Base-by-base conservation (phyloP, 2,888 invertebrate genomes). In the Phortica magna region DNA sequence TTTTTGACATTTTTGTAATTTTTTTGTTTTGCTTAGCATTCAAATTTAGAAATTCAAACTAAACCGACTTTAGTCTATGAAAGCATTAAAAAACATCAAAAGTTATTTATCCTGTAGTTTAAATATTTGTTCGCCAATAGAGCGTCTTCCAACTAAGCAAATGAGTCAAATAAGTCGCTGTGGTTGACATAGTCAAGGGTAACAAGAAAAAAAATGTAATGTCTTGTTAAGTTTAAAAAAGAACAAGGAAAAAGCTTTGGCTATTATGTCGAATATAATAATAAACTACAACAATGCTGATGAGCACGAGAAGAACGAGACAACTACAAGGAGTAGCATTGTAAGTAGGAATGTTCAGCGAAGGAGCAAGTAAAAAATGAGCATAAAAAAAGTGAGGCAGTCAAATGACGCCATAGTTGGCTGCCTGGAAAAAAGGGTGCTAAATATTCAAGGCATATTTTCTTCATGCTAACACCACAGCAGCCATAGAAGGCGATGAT, bases 381-480 rank as follows among this genome's bases (percentile, higher is more conserved):
- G 43, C n/a, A n/a, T n/a, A 73, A 48, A 64, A 22, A 6, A 19
- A 41, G 41, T 0, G 17, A 68, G 6, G 42, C 17, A 53, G n/a
- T 68, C 14, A 7, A 9, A 14, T 70, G 17, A 17, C 14, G 77
- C 76, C 77, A 79, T 77, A 76, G 77, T 78, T 71, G 57, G 67
- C 22, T 1, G 19, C 9, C 48, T 39, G 17, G 10, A 61, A 57
- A 65, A 83, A 82, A 83, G 81, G 75, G 86, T 84, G 88, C 84
- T 87, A 88, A 87, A 85, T 84, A 85, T 85, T 85, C 88, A 85
- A 87, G 83, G 81, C 81, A 78, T 74, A 71, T 71, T 71, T 71
- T 71, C 31, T 48, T 48, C 43, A 55, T 71, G 55, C 53, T 10
- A n/a, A 12, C 19, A 53, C 53, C 4, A 22, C 31, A 31, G 42